Evolutionary conservation across 2,888 invertebrate species (phyloP), one percentile per base, ranked within the genome.

Genomic region (Spatulosminthurus flaviceps): DNA sequence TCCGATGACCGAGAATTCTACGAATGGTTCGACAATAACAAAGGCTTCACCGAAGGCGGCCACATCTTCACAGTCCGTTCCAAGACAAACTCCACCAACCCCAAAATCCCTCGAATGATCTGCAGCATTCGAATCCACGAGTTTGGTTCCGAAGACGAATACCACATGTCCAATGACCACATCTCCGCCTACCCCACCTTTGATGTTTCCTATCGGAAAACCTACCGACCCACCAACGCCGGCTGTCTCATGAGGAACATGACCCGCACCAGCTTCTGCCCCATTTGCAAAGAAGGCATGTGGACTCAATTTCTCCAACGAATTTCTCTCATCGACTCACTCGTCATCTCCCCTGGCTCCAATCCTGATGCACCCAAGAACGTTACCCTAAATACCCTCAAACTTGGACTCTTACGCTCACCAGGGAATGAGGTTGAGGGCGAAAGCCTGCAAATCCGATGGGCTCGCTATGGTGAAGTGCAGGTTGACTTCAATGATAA

Each of bases 221-320:
- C 78, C 4, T 82, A 43, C 69, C 80, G 84, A 26, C 84, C 84
- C 21, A 83, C 84, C 0, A 84, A 83, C 60, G 84, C 64, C 11
- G 79, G 79, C 0, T 81, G 82, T 34, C 78, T 84, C 5, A 83
- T 84, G 83, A 78, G 84, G 16, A 83, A 83, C 60, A 84, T 84
- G 83, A 81, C 83, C 1, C 80, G 80, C 24, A 64, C 74, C 9
- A 24, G 75, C 19, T 81, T 84, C 21, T 84, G 84, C 66, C 74
- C 80, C 5, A 81, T 84, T 11, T 84, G 84, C 75, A 77, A 80
- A 41, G 84, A 84, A 74, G 82, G 83, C 5, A 84, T 84, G 79
- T 84, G 84, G 84, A 71, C 79, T 24, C 71, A 83, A 73, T 83
- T 84, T 64, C 61, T 84, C 0, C 60, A 81, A 19, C 51, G 80